phyloP scores from a whole-genome alignment of 2,797 vertebrate species.

The Peromyscus nudipes region DNA sequence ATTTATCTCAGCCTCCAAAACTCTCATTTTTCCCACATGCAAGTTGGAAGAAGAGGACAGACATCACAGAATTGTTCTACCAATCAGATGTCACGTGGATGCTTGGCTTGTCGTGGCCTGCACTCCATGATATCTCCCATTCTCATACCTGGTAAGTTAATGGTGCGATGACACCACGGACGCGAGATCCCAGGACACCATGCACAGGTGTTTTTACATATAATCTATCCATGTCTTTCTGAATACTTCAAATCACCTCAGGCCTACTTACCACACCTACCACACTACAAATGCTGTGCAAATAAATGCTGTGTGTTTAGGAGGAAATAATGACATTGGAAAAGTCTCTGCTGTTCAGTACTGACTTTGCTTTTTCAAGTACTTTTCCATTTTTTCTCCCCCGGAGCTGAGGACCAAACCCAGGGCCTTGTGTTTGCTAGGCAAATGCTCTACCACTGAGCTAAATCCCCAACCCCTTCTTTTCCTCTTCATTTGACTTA shows the following conservation, averaged over 20 bases:
- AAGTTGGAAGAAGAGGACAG: not conserved
- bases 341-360: not conserved
- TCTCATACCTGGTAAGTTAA: slow-evolving; percentile 23
- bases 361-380: not conserved
- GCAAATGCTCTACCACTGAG: too few species aligned
- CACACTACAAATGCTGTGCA: not conserved
- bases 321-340: not conserved
- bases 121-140: not conserved
- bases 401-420: too few species aligned
- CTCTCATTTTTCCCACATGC: not conserved
- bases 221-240: not conserved
- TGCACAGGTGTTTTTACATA: not conserved
- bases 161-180: not conserved
- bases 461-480: too few species aligned
- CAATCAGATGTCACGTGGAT: not conserved
- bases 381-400: not conserved
- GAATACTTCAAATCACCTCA: not conserved
- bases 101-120: not conserved
- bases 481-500: not conserved
- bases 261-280: not conserved
- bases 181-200: not conserved
- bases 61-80: not conserved
- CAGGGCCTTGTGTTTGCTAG: too few species aligned
- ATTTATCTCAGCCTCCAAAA: not conserved
- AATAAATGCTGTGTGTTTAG: not conserved